Percentiles rank a stretch among this genome's conserved stretches.
Evolutionary conservation across 1,140 invertebrate genomes (phyloP).

Genomic region (Pteromalus puparum): DNA sequence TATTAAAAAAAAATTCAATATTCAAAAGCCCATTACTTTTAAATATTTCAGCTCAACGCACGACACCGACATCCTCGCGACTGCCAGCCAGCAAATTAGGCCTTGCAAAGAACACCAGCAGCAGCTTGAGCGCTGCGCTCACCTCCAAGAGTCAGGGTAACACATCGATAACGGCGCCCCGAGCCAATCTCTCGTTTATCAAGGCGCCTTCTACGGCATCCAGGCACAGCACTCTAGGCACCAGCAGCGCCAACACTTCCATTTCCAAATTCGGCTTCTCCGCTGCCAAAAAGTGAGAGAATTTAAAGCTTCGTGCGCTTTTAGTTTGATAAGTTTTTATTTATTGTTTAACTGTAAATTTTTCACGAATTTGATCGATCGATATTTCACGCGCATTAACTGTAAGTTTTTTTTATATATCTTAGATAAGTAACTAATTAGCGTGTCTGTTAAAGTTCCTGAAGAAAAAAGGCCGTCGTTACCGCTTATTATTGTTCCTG

Average conservation of each 20-base stretch:
- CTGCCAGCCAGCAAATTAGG: background rate
- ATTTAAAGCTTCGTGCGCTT: background rate
- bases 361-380: too few species aligned
- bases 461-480: too few species aligned
- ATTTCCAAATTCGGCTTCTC: conserved; percentile 24
- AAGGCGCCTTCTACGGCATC: background rate
- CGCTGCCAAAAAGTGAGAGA: conserved; percentile 14
- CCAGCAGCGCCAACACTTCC: background rate
- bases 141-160: background rate
- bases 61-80: background rate
- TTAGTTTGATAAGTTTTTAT: background rate
- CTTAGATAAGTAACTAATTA: too few species aligned
- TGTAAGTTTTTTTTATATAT: too few species aligned
- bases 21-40: background rate
- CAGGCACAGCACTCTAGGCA: background rate
- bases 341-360: background rate
- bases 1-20: too few species aligned
- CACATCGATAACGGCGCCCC: background rate
- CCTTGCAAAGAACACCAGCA: background rate
- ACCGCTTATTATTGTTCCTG: too few species aligned
- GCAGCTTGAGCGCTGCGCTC: background rate
- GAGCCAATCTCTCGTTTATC: conserved; percentile 13
- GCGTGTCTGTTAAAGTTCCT: too few species aligned
- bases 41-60: conserved; percentile 10
- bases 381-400: too few species aligned